Conservation (phyloP, 2,888 invertebrate genomes). For the Himalopsyche japonica region DNA sequence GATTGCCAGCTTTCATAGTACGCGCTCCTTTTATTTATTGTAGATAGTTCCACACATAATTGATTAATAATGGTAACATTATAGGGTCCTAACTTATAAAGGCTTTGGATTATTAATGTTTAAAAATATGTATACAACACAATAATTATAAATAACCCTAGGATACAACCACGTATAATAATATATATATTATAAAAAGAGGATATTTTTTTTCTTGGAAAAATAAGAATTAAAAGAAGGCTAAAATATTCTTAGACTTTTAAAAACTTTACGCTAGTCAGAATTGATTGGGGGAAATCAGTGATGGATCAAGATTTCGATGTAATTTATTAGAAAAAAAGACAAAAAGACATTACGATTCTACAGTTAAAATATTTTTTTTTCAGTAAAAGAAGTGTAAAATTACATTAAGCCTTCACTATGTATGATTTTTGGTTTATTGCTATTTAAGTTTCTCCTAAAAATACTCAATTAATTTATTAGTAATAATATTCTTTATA, state of each 20-base stretch:
- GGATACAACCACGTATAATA: conserved; percentile 34
- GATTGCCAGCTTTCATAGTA: background rate
- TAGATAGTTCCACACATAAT: conserved; percentile 3
- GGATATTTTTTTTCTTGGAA: background rate
- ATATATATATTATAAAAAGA: background rate
- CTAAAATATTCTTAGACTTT: background rate
- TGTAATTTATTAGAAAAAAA: background rate
- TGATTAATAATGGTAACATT: conserved; percentile 36
- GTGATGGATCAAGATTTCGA: background rate
- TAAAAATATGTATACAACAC: conserved; percentile 22
- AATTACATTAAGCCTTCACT: background rate
- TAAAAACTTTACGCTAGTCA: background rate
- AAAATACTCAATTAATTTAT: conserved; percentile 27
- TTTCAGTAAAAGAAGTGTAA: background rate
- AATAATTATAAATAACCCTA: conserved; percentile 30
- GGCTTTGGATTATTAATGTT: conserved; percentile 39
- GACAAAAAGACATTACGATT: background rate
- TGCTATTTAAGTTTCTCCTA: conserved; percentile 51
- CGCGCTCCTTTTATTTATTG: background rate
- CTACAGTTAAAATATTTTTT: background rate
- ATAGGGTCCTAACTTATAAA: conserved; percentile 37
- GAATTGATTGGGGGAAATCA: background rate
- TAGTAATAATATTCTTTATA: conserved; percentile 27
- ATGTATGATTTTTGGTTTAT: conserved; percentile 57
- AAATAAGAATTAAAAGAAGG: background rate